Base-by-base conservation (phyloP, 2,797 vertebrate species). In the Rhodeus uyekii region DNA sequence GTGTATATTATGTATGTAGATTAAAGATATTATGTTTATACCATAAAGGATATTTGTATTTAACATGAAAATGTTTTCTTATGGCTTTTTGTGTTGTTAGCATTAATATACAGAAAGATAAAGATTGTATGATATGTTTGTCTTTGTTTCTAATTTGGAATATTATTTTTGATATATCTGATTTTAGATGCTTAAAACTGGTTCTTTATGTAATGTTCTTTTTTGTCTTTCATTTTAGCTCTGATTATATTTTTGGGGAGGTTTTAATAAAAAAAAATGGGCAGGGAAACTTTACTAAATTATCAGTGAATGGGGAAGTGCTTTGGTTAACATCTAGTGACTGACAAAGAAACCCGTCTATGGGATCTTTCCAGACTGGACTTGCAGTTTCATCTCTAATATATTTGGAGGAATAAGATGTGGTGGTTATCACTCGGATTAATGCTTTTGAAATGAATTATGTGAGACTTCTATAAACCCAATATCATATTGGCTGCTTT, bases 1-100 rank as follows among this genome's bases (percentile, higher is more conserved):
- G 29, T 80, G 68, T 73, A 80, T 80, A 48, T 73, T 71, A n/a
- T 80, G 67, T 71, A 44, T 80, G 67, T 80, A 80, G 42, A 80
- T 80, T 73, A 80, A 80, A 73, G 42, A 80, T 36, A 61, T 27
- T 48, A 71, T 27, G 22, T 73, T 80, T 73, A 63, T 80, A 72
- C 42, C 39, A 80, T 73, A 72, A 80, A 72, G 55, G 72, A 8
- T 4, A 61, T 73, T 80, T 72, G 29, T 80, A 73, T 29, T 67
- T 24, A 78, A 78, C 44, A 39, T 50, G 1, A 44, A 12, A n/a
- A 46, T 48, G 50, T 44, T 24, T 34, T 24, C 48, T 64, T 67
- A n/a, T n/a, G 32, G 1, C 14, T 76, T 36, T 24, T 36, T 34
- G 27, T 65, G 34, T 46, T 67, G 34, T 55, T 4, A 46, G 10